phyloP scores from a whole-genome alignment of 2,113 vertebrate species.

The Osmerus mordax region DNA sequence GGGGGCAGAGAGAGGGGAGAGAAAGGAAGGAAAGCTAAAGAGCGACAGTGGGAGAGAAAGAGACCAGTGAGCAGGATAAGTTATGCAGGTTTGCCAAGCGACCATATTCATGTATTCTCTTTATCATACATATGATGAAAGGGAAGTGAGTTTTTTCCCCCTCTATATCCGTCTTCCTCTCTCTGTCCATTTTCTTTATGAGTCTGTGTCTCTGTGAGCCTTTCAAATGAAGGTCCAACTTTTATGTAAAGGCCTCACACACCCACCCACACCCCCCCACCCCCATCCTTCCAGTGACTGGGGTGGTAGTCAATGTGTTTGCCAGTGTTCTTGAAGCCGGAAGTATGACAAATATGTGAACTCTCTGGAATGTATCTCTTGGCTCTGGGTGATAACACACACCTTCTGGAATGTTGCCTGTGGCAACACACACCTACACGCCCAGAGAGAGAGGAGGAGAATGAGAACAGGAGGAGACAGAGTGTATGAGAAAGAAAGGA shows the following conservation, averaged over 20 bases:
- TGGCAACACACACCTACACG: constrained; percentile 1
- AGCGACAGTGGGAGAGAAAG: constrained; percentile 13
- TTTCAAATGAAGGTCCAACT: constrained; percentile 21
- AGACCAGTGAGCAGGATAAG: constrained; percentile 50
- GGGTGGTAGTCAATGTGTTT: background rate
- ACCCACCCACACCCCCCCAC: background rate
- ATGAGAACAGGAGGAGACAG: background rate
- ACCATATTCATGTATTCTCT: constrained; percentile 55
- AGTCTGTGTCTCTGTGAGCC: constrained; percentile 1
- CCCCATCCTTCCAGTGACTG: background rate
- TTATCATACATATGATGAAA: constrained; percentile 52
- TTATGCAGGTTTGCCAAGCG: constrained; percentile 50
- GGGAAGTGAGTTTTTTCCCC: constrained; percentile 27
- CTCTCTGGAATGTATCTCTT: too few species aligned
- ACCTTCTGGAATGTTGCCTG: constrained; percentile 43
- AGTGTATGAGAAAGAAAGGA: background rate
- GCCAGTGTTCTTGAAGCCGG: constrained; percentile 20
- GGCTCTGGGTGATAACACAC: too few species aligned
- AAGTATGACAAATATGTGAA: constrained; percentile 52
- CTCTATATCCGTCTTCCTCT: constrained; percentile 32
- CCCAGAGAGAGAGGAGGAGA: background rate
- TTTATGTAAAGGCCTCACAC: background rate
- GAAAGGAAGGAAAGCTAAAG: too few species aligned
- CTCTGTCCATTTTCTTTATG: constrained; percentile 11
- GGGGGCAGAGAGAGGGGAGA: constrained; percentile 15